phyloP scores from a whole-genome alignment of 1,140 invertebrate species.

The Calosoma granatense region DNA sequence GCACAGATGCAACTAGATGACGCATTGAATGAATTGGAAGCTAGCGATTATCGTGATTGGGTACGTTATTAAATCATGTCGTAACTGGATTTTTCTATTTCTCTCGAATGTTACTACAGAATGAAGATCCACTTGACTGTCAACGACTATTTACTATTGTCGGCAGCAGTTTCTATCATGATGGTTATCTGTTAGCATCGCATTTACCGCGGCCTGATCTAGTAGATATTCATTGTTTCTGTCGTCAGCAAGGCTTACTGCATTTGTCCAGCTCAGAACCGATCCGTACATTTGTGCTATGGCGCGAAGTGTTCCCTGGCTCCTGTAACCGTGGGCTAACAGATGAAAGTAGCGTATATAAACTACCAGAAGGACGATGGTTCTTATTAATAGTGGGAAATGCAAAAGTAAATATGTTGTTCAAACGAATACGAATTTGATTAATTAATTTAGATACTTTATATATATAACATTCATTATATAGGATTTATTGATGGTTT shows the following conservation, averaged over 20 bases:
- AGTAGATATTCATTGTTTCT: slow-evolving; percentile 56
- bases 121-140: slow-evolving; percentile 65
- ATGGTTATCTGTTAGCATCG: slow-evolving; percentile 57
- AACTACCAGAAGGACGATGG: slow-evolving; percentile 47
- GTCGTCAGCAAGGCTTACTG: slow-evolving; percentile 53
- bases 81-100: slow-evolving; percentile 14
- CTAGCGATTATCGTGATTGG: slow-evolving; percentile 73
- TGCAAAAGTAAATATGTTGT: slow-evolving; percentile 44
- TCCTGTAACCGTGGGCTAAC: slow-evolving; percentile 33
- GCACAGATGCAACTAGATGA: slow-evolving; percentile 67
- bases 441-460: too few species aligned
- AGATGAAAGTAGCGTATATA: slow-evolving; percentile 20
- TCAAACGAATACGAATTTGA: neutral
- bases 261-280: slow-evolving; percentile 51
- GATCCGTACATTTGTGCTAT: slow-evolving; percentile 59
- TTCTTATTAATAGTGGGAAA: slow-evolving; percentile 65
- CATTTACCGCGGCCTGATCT: slow-evolving; percentile 60
- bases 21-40: slow-evolving; percentile 67
- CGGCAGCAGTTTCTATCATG: slow-evolving; percentile 62
- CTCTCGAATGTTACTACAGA: slow-evolving; percentile 50
- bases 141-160: slow-evolving; percentile 66
- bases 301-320: slow-evolving; percentile 58
- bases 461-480: neutral
- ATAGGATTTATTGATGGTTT: slow-evolving; percentile 47
- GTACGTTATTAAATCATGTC: slow-evolving; percentile 33